Conservation (phyloP, 2,797 vertebrate genomes). For the Tarsius wallacei region DNA sequence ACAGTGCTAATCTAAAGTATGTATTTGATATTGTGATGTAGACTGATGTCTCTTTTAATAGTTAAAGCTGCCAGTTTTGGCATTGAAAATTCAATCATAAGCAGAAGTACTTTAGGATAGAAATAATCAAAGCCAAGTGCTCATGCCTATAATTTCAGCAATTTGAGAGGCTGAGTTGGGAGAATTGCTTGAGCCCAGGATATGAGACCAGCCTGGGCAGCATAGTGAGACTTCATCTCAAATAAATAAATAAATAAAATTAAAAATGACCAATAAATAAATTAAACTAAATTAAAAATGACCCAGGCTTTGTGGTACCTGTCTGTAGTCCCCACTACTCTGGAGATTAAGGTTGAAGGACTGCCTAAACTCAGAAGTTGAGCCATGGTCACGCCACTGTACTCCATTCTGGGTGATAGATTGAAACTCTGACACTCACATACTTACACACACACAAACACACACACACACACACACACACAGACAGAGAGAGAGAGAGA, state of each 20-base stretch:
- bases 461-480: too few relatives aligned
- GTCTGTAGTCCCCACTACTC: not conserved
- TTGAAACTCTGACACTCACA: not conserved
- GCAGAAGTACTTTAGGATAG: not conserved
- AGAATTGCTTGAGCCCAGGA: not conserved
- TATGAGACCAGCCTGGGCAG: not conserved
- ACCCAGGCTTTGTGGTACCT: not conserved
- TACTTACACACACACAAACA: too few relatives aligned
- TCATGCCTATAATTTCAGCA: not conserved
- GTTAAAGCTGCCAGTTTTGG: not conserved
- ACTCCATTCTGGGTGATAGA: not conserved
- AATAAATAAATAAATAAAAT: too few relatives aligned
- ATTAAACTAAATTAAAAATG: not conserved
- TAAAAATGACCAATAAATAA: too few relatives aligned
- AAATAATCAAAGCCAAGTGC: not conserved
- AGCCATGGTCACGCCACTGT: not conserved
- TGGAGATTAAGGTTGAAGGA: not conserved
- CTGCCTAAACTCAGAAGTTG: not conserved
- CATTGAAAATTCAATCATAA: not conserved
- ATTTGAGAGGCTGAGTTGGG: not conserved
- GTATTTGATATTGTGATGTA: not conserved
- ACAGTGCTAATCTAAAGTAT: not conserved
- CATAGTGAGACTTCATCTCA: not conserved
- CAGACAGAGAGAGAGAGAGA: too few relatives aligned
- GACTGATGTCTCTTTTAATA: not conserved